Evolutionary conservation across 2,888 invertebrate genomes (phyloP), one percentile per base, ranked within the genome.

Genomic region (Tubulanus polymorphus): DNA sequence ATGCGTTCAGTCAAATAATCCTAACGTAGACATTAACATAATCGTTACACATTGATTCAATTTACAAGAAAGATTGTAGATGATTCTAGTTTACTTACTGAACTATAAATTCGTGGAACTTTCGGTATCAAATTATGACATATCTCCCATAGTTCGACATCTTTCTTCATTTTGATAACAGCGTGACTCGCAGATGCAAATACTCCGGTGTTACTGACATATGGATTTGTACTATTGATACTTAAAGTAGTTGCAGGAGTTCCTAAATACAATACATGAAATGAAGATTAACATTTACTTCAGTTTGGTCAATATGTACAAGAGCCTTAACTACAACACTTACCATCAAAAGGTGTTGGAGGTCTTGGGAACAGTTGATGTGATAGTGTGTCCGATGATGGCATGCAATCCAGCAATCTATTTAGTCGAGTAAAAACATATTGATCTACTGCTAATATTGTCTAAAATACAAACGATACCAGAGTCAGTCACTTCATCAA

Each of bases 361-460:
- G 77, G 72, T 57, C 75, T 56, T 1, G 74, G 71, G 67, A 73
- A 75, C 45, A 77, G 68, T 54, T 75, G 69, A 58, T 75, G 74
- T 23, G 68, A 66, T 26, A 77, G 67, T 1, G 73, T 73, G 1
- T 66, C 61, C 20, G 75, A 67, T 10, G 72, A 67, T 5, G 75
- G 77, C 72, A 79, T 73, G 48, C 66, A 62, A 59, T 78, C 78
- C 63, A 72, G 74, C 35, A 79, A 64, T 53, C 69, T 71, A 63
- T 78, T 77, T 26, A 79, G 69, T 28, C 78, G 61, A 2, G 75
- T 78, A 59, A 75, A 76, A n/a, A 78, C 66, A 61, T 76, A 78
- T 68, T 77, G 76, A 57, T 79, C 78, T 66, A 78, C 75, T 48
- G 76, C 77, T 10, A 76, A 68, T 23, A 75, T 53, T 2, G 74